Percentiles rank a stretch among this genome's conserved stretches.
These are phyloP conservation scores for Xyrichtys novacula DNA, from an alignment of 2,797 vertebrate species.

Conservation along the genomic window DNA sequence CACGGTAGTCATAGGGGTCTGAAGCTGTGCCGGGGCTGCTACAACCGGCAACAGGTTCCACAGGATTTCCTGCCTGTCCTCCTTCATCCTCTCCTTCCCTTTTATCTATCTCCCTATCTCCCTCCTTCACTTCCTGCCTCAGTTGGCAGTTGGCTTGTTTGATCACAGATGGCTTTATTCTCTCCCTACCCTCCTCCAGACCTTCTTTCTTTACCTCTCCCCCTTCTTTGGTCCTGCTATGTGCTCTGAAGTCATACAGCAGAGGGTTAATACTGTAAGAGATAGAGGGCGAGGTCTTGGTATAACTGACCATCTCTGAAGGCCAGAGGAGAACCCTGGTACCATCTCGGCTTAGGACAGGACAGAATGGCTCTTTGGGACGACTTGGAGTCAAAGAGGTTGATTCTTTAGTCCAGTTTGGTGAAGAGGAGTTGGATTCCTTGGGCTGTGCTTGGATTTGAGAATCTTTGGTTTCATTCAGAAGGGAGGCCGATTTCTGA, in stretches of 20 bases:
- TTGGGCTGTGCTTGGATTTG: constrained; percentile 18
- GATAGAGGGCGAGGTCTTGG: constrained; percentile 86
- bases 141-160: constrained; percentile 67
- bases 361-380: constrained; percentile 82
- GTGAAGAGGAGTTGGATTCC: constrained; percentile 12
- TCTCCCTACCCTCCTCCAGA: constrained; percentile 53
- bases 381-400: constrained; percentile 8
- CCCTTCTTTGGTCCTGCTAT: constrained; percentile 60
- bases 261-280: constrained; percentile 94
- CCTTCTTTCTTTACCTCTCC: constrained; percentile 43
- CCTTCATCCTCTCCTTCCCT: constrained; percentile 64
- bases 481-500: constrained; percentile 6
- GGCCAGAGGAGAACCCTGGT: constrained; percentile 91
- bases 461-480: constrained; percentile 42
- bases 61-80: constrained; percentile 71
- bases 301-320: constrained; percentile 91
- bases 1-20: constrained; percentile 42
- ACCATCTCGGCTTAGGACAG: constrained; percentile 87
- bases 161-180: constrained; percentile 71
- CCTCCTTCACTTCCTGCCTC: constrained; percentile 57
- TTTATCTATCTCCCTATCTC: constrained; percentile 70
- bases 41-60: constrained; percentile 61
- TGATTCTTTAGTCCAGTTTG: constrained; percentile 19
- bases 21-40: constrained; percentile 21
- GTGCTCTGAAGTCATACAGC: constrained; percentile 83